Base-by-base conservation (phyloP, 2,797 vertebrate species). In the Podarcis lilfordi region DNA sequence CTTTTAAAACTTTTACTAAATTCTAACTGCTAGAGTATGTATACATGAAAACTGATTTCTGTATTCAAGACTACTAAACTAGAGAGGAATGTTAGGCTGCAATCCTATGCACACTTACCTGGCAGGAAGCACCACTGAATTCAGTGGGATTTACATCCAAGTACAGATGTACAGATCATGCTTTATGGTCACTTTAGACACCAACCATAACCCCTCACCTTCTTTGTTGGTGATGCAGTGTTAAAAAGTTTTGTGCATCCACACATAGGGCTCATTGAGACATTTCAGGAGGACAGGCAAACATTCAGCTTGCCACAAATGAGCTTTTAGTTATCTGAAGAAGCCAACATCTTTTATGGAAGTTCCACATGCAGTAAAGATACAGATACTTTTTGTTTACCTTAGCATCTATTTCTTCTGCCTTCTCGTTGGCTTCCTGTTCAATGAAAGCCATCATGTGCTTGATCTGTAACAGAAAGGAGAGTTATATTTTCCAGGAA, bases 391-490 rank as follows among this genome's bases (percentile, higher is more conserved):
- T 82, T 86, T 85, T 85, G 85, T 89, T 97, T 96, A 99, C 99
- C 98, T 99, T 99, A 77, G 98, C 98, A 93, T 99, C 98, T 82
- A 99, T 99, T 95, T 99, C 99, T 95, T 99, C 98, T 83, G 99
- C 99, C 95, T 99, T 99, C 95, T 99, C 99, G 90, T 98, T 99
- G 96, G 98, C 98, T 96, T 99, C 99, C 96, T 99, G 98, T 94
- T 99, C 98, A 23, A 99, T 99, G 97, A 99, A 99, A 97, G 98
- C 98, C 99, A 99, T 99, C 98, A 99, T 99, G 94, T 99, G 98
- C 93, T 99, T 99, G 96, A 99, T 99, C 99, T 99, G 82, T 59
- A 88, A 92, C 23, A 88, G 83, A 83, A 87, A 92, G 76, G 90
- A n/a, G 87, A 82, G 2, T 72, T 89, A 21, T 3, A 32, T 43